Evolutionary conservation across 35 echinoderm and acorn worm genomes (phyloP).

Genomic region (Nesometra sesokonis): DNA sequence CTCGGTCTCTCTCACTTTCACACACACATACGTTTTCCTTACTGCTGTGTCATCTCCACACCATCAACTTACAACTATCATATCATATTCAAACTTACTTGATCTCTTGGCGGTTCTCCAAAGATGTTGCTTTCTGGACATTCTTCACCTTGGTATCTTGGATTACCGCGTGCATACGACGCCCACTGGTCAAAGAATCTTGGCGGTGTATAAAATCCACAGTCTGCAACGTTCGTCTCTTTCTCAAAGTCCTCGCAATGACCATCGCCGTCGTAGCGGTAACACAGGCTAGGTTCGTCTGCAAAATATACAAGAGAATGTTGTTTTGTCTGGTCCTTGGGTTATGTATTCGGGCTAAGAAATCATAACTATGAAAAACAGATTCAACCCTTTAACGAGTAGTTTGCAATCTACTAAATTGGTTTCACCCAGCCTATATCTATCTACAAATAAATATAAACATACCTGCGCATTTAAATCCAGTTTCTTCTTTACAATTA

Average conservation of each 20-base stretch:
- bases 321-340: too few species aligned
- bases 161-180: slow-evolving; percentile 37
- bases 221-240: slow-evolving; percentile 27
- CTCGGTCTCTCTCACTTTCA: too few species aligned
- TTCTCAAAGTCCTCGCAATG: slow-evolving; percentile 58
- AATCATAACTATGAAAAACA: neutral
- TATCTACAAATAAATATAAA: neutral
- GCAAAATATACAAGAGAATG: neutral
- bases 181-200: slow-evolving; percentile 84
- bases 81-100: too few species aligned
- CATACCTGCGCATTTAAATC: slow-evolving; percentile 74
- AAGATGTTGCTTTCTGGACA: slow-evolving; percentile 17
- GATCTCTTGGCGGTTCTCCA: slow-evolving; percentile 17
- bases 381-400: neutral
- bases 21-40: too few species aligned
- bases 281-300: slow-evolving; percentile 65
- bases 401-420: neutral
- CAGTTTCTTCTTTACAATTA: slow-evolving; percentile 46
- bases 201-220: slow-evolving; percentile 61
- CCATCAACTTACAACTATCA: too few species aligned
- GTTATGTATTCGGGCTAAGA: too few species aligned
- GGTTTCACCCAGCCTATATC: neutral
- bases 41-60: too few species aligned
- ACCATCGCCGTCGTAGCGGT: slow-evolving; percentile 38
- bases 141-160: slow-evolving; percentile 25